Evolutionary conservation across 2,888 invertebrate species (phyloP).

Genomic region (Escarpia spicata): DNA sequence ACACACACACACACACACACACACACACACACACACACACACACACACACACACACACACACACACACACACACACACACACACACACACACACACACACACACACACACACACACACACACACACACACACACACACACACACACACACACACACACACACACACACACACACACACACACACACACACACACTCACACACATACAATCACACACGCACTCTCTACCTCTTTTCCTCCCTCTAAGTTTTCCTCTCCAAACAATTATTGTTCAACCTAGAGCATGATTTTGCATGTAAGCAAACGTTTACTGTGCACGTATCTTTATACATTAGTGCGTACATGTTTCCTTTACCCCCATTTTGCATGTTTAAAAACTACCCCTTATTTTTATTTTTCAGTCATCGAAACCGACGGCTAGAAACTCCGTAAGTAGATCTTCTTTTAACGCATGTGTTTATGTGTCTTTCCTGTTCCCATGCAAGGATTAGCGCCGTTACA

Average conservation of each 20-base stretch:
- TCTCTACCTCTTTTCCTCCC: not conserved
- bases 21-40: not conserved
- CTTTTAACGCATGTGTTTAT: not conserved
- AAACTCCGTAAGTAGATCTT: not conserved
- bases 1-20: not conserved
- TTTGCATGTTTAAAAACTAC: not conserved
- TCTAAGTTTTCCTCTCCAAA: not conserved
- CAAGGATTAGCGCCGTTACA: too few species aligned
- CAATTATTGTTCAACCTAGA: not conserved
- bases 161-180: conserved; percentile 13
- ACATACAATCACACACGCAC: not conserved
- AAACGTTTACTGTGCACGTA: not conserved
- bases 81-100: not conserved
- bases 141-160: not conserved
- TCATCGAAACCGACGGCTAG: not conserved
- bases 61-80: not conserved
- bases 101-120: not conserved
- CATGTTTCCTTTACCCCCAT: not conserved
- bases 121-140: not conserved
- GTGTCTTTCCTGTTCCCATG: too few species aligned
- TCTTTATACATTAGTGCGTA: not conserved
- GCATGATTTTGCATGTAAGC: not conserved
- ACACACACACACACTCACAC: conserved; percentile 5
- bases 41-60: not conserved
- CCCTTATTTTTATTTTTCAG: not conserved